phyloP scores from a whole-genome alignment of 2,113 vertebrate genomes.

The Sclerurus mexicanus region DNA sequence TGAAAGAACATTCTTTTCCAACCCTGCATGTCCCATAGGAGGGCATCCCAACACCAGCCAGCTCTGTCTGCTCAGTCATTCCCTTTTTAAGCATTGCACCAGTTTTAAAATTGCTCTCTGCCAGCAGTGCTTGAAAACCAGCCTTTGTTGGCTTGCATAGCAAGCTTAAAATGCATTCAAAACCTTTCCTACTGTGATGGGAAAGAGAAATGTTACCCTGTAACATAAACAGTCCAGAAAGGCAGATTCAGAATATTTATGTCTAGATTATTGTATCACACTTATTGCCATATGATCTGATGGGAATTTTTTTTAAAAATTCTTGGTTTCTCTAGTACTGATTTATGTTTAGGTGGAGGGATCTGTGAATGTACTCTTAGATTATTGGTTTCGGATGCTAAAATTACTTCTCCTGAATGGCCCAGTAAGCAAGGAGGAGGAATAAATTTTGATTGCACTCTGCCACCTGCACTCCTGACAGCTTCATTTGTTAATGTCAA shows the following conservation, averaged over 20 bases:
- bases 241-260: neutral
- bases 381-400: neutral
- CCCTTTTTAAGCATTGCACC: slow-evolving; percentile 21
- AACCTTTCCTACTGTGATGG: neutral
- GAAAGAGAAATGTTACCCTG: neutral
- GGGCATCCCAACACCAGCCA: neutral
- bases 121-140: neutral
- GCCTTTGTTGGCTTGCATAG: neutral
- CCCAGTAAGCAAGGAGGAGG: neutral
- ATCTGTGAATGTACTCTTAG: neutral
- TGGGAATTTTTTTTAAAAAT: neutral
- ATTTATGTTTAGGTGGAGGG: neutral
- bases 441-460: slow-evolving; percentile 8
- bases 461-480: slow-evolving; percentile 34
- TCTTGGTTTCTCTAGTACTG: neutral
- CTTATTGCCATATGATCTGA: neutral
- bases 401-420: neutral
- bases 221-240: neutral
- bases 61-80: neutral
- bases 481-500: slow-evolving; percentile 25
- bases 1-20: neutral
- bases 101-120: neutral
- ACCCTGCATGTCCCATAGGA: neutral
- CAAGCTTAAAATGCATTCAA: neutral
- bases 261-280: neutral